These are phyloP conservation scores for Sprattus sprattus DNA, from an alignment of 2,113 vertebrate genomes.

Conservation along the genomic window DNA sequence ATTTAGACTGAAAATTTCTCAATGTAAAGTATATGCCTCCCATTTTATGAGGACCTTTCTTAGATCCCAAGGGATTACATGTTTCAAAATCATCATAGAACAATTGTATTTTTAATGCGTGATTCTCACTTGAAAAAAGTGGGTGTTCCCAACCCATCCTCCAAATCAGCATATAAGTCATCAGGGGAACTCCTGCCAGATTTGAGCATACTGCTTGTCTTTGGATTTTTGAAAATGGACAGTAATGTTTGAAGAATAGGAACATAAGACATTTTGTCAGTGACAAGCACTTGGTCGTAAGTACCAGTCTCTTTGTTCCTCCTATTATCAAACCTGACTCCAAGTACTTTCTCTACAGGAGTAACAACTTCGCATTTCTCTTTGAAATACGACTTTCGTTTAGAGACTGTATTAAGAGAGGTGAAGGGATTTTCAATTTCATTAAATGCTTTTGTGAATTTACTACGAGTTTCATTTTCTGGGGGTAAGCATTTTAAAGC, in stretches of 20 bases:
- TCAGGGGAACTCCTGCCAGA: background rate
- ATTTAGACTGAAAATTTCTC: constrained; percentile 30
- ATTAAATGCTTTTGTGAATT: constrained; percentile 39
- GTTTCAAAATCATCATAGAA: background rate
- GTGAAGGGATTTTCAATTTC: constrained; percentile 43
- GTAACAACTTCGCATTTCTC: constrained; percentile 39
- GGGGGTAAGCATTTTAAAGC: constrained; percentile 37
- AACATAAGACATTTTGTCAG: constrained; percentile 41
- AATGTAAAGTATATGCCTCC: constrained; percentile 33
- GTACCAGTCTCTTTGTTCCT: constrained; percentile 28
- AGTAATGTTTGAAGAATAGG: constrained; percentile 37
- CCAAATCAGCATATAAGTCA: background rate
- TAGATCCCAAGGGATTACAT: background rate
- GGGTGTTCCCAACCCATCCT: background rate
- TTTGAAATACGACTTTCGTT: constrained; percentile 37
- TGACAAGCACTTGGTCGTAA: constrained; percentile 37
- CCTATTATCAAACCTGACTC: constrained; percentile 42
- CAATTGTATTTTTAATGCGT: background rate
- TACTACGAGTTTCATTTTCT: constrained; percentile 37
- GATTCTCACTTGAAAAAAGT: background rate
- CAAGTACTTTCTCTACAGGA: constrained; percentile 37
- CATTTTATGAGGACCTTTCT: background rate
- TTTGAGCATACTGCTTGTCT: background rate
- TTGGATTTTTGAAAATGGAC: constrained; percentile 42
- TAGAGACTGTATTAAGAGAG: constrained; percentile 41